Percentiles rank a stretch among this genome's conserved stretches.
phyloP scores from a whole-genome alignment of 2,113 vertebrate species.

The Plecturocebus donacophilus region DNA sequence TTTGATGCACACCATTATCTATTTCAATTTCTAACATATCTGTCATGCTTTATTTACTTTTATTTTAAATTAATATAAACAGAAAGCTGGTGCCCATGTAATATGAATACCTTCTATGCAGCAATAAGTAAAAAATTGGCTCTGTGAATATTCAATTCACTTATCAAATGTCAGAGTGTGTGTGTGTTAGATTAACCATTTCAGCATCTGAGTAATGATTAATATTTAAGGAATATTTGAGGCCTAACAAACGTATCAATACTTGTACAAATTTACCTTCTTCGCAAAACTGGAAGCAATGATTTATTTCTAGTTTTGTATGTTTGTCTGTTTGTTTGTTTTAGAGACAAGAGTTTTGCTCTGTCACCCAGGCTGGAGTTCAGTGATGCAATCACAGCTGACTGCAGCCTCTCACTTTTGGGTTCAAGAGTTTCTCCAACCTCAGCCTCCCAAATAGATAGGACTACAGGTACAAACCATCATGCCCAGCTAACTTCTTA shows the following conservation, averaged over 20 bases:
- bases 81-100: neutral
- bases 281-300: neutral
- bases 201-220: neutral
- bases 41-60: constrained; percentile 32
- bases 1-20: constrained; percentile 36
- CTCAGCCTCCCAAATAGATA: too few species aligned
- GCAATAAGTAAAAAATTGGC: constrained; percentile 32
- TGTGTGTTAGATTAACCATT: neutral
- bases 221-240: neutral
- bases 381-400: too few species aligned
- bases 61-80: constrained; percentile 48
- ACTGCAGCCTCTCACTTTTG: too few species aligned
- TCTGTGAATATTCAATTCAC: neutral
- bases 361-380: too few species aligned
- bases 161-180: neutral
- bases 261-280: neutral
- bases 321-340: too few species aligned
- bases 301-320: neutral
- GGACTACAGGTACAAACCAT: too few species aligned
- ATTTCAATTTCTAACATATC: constrained; percentile 44
- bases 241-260: neutral
- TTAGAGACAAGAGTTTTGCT: too few species aligned
- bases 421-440: too few species aligned
- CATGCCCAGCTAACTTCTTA: too few species aligned
- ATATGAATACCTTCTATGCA: neutral